phyloP scores from a whole-genome alignment of 2,888 invertebrate genomes.

The Myathropa florea region DNA sequence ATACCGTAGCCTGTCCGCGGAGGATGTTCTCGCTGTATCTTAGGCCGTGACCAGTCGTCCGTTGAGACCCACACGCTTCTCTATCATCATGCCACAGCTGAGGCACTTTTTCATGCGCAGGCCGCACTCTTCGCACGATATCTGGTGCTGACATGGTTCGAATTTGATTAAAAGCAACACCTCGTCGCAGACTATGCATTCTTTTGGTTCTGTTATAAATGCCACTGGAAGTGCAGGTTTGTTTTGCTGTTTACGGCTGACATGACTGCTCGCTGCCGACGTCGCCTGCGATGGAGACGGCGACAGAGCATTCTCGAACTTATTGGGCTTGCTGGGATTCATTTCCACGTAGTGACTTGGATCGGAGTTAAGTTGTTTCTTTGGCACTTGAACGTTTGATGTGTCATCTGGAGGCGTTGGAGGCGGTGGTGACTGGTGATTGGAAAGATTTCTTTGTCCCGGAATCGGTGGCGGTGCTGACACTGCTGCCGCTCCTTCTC shows the following conservation, averaged over 20 bases:
- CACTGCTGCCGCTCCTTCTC: constrained; percentile 46
- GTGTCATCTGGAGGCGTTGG: constrained; percentile 56
- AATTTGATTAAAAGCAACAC: constrained; percentile 84
- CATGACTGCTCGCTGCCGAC: constrained; percentile 49
- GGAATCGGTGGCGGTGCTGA: constrained; percentile 56
- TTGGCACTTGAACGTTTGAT: constrained; percentile 65
- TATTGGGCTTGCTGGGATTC: constrained; percentile 67
- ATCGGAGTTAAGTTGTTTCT: constrained; percentile 71
- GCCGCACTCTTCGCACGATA: constrained; percentile 89
- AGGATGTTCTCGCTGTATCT: constrained; percentile 82
- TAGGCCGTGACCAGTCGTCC: constrained; percentile 81
- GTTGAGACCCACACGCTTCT: constrained; percentile 82
- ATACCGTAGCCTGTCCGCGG: constrained; percentile 84
- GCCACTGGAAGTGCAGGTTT: constrained; percentile 71
- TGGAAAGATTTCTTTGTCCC: constrained; percentile 40
- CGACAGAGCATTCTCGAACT: constrained; percentile 36
- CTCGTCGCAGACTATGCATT: constrained; percentile 88
- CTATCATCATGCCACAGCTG: constrained; percentile 84
- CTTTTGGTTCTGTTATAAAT: constrained; percentile 76
- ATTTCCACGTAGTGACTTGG: constrained; percentile 72
- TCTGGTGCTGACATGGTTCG: constrained; percentile 88
- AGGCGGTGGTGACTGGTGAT: constrained; percentile 41
- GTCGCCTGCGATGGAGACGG: constrained; percentile 30
- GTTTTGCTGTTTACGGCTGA: constrained; percentile 75
- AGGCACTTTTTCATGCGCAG: constrained; percentile 89